Percentiles rank a stretch among this genome's conserved stretches.
phyloP scores from a whole-genome alignment of 2,888 invertebrate species.

The Lasioglossum malachurum region DNA sequence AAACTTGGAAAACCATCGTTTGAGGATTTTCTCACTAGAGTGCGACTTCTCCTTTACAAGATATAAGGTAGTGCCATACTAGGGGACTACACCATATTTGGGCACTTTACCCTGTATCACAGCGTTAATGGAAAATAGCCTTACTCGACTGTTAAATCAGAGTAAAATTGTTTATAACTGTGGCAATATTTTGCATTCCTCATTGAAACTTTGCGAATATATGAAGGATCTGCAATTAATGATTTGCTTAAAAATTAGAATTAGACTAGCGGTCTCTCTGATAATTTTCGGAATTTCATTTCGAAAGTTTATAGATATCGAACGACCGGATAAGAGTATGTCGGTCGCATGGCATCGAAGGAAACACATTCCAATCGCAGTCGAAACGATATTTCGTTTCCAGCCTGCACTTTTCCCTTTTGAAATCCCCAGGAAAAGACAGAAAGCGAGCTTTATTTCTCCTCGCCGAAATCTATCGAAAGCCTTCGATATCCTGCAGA shows the following conservation, averaged over 20 bases:
- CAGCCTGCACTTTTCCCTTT: constrained; percentile 15
- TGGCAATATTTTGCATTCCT: background rate
- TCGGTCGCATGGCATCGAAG: background rate
- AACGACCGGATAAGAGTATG: background rate
- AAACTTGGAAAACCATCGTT: no score
- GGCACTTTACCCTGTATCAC: no score
- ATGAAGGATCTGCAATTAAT: background rate
- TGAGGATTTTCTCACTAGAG: no score
- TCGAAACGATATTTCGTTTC: constrained; percentile 51
- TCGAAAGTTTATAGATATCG: background rate
- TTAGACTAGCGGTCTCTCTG: background rate
- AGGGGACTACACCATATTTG: no score
- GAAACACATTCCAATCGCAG: constrained; percentile 24
- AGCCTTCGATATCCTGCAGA: constrained; percentile 43
- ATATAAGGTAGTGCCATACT: no score
- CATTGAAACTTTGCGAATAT: background rate
- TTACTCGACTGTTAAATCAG: background rate
- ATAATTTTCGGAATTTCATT: background rate
- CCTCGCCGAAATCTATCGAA: constrained; percentile 35
- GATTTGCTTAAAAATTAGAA: background rate
- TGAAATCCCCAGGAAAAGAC: constrained; percentile 23
- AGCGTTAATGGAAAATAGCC: background rate
- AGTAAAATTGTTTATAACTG: background rate
- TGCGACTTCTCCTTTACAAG: no score
- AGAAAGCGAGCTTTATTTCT: constrained; percentile 41